Evolutionary conservation across 2,888 invertebrate species (phyloP).

Genomic region (Nycteola revayana): DNA sequence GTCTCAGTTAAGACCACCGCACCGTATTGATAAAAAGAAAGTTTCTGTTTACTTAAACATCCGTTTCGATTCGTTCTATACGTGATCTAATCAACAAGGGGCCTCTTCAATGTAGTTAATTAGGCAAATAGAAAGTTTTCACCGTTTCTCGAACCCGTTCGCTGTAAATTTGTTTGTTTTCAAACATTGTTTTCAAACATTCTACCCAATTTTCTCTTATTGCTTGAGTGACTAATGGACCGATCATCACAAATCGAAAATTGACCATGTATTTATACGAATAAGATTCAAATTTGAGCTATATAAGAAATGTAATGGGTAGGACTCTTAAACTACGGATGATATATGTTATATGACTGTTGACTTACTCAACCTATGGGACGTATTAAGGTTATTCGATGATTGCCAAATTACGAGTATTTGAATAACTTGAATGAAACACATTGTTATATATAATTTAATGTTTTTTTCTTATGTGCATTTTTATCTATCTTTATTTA

Average conservation of each 20-base stretch:
- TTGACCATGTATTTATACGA: too few relatives aligned
- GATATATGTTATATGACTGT: too few relatives aligned
- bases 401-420: too few relatives aligned
- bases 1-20: conserved; percentile 41
- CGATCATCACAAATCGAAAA: not conserved
- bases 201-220: conserved; percentile 3
- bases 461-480: too few relatives aligned
- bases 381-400: too few relatives aligned
- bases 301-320: too few relatives aligned
- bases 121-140: conserved; percentile 68
- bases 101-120: conserved; percentile 70
- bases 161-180: conserved; percentile 52
- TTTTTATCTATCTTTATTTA: too few relatives aligned
- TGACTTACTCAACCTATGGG: too few relatives aligned
- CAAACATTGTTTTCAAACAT: conserved; percentile 49
- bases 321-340: too few relatives aligned
- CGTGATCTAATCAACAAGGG: conserved; percentile 72
- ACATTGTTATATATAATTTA: too few relatives aligned
- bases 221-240: not conserved
- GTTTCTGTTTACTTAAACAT: conserved; percentile 60
- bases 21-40: conserved; percentile 67
- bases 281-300: too few relatives aligned
- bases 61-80: conserved; percentile 64
- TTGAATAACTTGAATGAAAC: too few relatives aligned
- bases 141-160: conserved; percentile 36